Evolutionary conservation across 2,797 vertebrate genomes (phyloP).

Genomic region (Xerus rutilus): DNA sequence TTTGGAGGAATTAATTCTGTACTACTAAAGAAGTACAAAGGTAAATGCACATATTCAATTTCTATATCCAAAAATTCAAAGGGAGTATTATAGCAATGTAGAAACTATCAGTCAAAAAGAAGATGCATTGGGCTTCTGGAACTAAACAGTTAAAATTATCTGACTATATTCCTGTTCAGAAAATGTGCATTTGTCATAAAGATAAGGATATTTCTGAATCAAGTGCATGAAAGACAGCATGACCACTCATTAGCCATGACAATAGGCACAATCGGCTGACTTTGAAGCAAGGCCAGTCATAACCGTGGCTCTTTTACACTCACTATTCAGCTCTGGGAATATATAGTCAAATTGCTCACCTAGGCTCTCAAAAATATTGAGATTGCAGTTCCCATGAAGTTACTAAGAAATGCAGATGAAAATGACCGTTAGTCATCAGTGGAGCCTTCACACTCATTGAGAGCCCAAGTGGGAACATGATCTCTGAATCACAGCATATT

Average conservation of each 20-base stretch:
- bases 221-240: neutral
- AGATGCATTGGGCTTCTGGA: neutral
- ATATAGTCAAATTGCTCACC: constrained; percentile 14
- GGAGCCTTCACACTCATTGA: constrained; percentile 42
- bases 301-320: constrained; percentile 44
- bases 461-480: constrained; percentile 1
- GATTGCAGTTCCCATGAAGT: neutral
- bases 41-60: neutral
- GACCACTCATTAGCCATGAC: neutral
- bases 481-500: constrained; percentile 45
- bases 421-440: constrained; percentile 59
- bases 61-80: neutral
- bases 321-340: neutral
- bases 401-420: constrained; percentile 56
- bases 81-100: neutral
- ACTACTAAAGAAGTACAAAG: neutral
- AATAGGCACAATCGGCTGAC: neutral
- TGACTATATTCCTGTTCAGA: neutral
- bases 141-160: constrained; percentile 31
- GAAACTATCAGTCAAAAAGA: neutral
- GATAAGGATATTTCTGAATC: neutral
- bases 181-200: constrained; percentile 13
- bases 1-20: neutral
- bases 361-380: constrained; percentile 47
- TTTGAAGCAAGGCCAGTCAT: neutral